Percentiles rank a stretch among this genome's conserved stretches.
phyloP scores from a whole-genome alignment of 2,888 invertebrate genomes.

The Helobdella robusta region DNA sequence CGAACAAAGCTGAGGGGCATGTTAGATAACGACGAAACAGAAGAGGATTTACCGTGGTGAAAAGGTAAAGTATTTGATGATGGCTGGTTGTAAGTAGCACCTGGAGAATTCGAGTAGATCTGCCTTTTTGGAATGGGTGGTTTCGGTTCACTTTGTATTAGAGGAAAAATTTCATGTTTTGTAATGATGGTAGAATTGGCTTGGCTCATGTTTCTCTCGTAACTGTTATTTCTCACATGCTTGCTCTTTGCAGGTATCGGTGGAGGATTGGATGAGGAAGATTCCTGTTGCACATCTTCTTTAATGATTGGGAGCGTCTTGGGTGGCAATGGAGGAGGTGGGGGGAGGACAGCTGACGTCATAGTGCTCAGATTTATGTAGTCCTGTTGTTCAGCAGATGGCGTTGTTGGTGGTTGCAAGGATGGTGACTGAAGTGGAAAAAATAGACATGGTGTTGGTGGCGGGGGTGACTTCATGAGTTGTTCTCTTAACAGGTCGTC shows the following conservation, averaged over 20 bases:
- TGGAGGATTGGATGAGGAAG: constrained; percentile 7
- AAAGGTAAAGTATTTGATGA: constrained; percentile 59
- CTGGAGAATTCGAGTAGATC: constrained; percentile 8
- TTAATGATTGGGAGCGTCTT: neutral
- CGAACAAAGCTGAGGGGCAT: no score
- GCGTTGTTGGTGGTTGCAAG: no score
- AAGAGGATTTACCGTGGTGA: neutral
- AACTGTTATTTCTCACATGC: neutral
- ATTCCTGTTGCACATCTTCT: constrained; percentile 4
- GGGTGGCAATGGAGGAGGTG: constrained; percentile 1
- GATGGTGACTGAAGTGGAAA: no score
- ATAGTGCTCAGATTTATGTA: constrained; percentile 21
- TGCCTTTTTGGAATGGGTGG: constrained; percentile 15
- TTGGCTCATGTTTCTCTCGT: neutral
- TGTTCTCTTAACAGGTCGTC: no score
- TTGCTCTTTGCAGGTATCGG: constrained; percentile 23
- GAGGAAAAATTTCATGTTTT: neutral
- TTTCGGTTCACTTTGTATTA: neutral
- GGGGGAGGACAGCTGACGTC: neutral
- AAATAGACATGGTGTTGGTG: no score
- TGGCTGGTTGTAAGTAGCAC: neutral
- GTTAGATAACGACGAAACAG: neutral
- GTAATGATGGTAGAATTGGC: no score
- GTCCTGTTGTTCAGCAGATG: neutral
- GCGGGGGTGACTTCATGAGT: no score